Base-by-base conservation (phyloP, 2,888 invertebrate genomes). In the Mystacides longicornis region DNA sequence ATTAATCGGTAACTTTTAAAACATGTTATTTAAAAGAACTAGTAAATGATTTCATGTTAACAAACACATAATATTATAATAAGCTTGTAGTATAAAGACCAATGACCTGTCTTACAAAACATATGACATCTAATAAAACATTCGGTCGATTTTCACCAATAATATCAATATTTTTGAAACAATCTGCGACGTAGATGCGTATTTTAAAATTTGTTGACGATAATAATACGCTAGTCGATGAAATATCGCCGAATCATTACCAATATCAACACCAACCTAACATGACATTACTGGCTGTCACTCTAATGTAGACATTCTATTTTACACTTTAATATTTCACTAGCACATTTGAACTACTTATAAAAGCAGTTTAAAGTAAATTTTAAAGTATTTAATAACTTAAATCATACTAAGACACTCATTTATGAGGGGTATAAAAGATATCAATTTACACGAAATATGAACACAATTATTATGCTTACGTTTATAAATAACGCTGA, bases 401-500 rank as follows among this genome's bases (percentile, higher is more conserved):
- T n/a, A n/a, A n/a, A n/a, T 16, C 3, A 14, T 37, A 16, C 14
- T 37, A 37, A 37, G 16, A 37, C 37, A 37, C 14, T 3, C 14
- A 7, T 37, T 37, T 37, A 37, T 37, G n/a, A n/a, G n/a, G n/a
- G n/a, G n/a, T 37, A 16, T 7, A 14, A 37, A 37, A 37, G 16
- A 37, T 37, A 37, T 14, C 3, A 37, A 37, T 37, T 37, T 14
- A 37, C 37, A 37, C n/a, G 16, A 37, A 37, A 16, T 37, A 37
- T 37, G 3, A 16, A 14, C 3, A 46, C 37, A 37, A 14, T n/a
- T n/a, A 37, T 37, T 37, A 37, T 37, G 37, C 57, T 51, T 45
- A 57, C 57, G 54, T 57, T 54, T 57, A 54, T 31, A 57, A 47
- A 57, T 50, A 54, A 51, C 57, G 53, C 54, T 50, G 48, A 37